A percentile compares a stretch with the other conserved stretches of the same genome.
Conservation (phyloP, 2,888 invertebrate genomes). For the Stegana nigrithorax region DNA sequence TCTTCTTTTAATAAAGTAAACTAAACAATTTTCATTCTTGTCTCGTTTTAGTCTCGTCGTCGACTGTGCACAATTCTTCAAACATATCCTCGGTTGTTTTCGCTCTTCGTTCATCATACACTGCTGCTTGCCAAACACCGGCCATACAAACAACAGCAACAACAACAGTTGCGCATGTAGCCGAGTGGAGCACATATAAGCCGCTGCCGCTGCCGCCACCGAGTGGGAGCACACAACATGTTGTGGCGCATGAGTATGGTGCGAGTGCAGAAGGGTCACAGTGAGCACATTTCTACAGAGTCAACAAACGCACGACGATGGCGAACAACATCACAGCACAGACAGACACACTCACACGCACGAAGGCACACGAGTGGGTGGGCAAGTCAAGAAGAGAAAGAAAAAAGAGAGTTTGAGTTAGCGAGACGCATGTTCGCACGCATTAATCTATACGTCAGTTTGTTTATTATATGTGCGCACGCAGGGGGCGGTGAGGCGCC, state of each 20-base stretch:
- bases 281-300: too few relatives aligned
- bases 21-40: conserved; percentile 62
- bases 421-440: background rate
- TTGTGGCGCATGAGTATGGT: too few relatives aligned
- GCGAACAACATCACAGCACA: conserved; percentile 8
- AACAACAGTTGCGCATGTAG: conserved; percentile 27
- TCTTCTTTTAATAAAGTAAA: conserved; percentile 54
- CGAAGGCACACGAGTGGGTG: too few relatives aligned
- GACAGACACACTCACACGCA: too few relatives aligned
- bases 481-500: conserved; percentile 43
- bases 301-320: conserved; percentile 25
- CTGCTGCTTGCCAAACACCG: too few relatives aligned
- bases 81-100: conserved; percentile 2
- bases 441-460: background rate
- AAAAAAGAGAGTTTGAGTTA: background rate
- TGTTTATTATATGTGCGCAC: too few relatives aligned
- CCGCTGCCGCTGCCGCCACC: too few relatives aligned
- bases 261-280: too few relatives aligned
- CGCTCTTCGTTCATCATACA: conserved; percentile 20
- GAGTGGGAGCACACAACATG: too few relatives aligned
- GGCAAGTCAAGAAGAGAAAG: too few relatives aligned
- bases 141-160: conserved; percentile 24
- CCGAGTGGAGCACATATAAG: too few relatives aligned
- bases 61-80: conserved; percentile 33
- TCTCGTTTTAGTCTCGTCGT: conserved; percentile 55